Evolutionary conservation across 2,888 invertebrate genomes (phyloP), one percentile per base, ranked within the genome.

Genomic region (Pollenia amentaria): DNA sequence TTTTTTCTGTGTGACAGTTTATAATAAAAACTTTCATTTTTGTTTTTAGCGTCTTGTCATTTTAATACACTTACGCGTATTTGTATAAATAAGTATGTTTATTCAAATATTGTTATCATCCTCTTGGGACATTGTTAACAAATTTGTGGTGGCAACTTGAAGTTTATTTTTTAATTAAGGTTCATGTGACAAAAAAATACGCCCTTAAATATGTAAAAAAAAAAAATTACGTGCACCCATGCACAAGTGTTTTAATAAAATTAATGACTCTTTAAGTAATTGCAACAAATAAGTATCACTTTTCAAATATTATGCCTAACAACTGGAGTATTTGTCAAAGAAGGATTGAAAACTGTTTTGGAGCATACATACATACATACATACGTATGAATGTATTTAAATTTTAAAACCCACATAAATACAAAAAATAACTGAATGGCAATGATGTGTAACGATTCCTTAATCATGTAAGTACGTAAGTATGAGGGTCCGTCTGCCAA

Each of bases 401-500:
- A 29, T 6, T 29, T 29, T 29, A 6, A 29, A 29, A 29, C 29
- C 18, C 42, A 42, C 21, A 67, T 51, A 62, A 40, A 16, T 53
- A 14, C 10, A 38, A 64, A 55, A 51, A 51, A 76, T 51, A 55
- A 57, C 46, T 72, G 10, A 65, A 64, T 80, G 46, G 9, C 42
- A 38, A 55, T 62, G 60, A 60, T 46, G 73, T 67, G 51, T 60
- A 75, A 57, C 16, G 67, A 80, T 73, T 48, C 40, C 21, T 76
- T 62, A 42, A 12, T n/a, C 4, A 6, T 29, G 29, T 29, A 29
- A 29, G 29, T 29, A 29, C 2, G 29, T 29, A 29, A 29, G 29
- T 55, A 82, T 82, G 73, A 69, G 72, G 77, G 77, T 18, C 57
- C 4, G n/a, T 40, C 62, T 46, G 29, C 44, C 53, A n/a, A 42